A percentile compares a stretch with the other conserved stretches of the same genome.
These are phyloP conservation scores for Ptilonorhynchus violaceus DNA, from an alignment of 2,113 vertebrate species.

Conservation along the genomic window DNA sequence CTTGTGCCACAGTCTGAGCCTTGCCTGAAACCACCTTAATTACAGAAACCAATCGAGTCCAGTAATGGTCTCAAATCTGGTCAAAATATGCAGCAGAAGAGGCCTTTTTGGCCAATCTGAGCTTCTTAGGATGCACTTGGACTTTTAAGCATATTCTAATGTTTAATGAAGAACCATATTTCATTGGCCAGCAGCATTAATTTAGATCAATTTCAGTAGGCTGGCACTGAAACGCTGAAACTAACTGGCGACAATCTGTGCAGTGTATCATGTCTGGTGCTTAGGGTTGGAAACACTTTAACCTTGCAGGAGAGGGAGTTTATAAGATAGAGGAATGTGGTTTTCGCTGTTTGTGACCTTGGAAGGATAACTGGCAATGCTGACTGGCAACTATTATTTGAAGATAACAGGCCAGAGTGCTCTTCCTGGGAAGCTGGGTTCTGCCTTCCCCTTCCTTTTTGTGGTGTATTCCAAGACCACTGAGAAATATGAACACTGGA, in stretches of 20 bases:
- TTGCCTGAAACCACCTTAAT: background rate
- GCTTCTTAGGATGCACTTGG: background rate
- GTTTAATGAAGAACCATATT: background rate
- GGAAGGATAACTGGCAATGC: background rate
- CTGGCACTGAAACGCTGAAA: background rate
- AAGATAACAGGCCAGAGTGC: background rate
- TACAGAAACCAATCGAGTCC: fast-evolving
- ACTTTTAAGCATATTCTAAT: background rate
- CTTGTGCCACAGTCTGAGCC: background rate
- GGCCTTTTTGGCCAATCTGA: background rate
- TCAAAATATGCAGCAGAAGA: background rate
- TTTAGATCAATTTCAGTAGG: background rate
- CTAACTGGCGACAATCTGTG: fast-evolving
- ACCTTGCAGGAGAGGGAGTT: background rate
- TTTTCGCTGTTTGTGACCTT: background rate
- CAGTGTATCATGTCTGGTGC: background rate
- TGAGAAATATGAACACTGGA: background rate
- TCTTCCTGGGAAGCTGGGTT: background rate
- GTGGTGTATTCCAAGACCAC: background rate
- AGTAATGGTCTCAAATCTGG: background rate
- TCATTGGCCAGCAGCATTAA: background rate
- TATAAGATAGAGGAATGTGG: fast-evolving
- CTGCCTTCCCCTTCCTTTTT: background rate
- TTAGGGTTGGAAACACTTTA: background rate
- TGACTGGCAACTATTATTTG: background rate